Evolutionary conservation across 2,113 vertebrate genomes (phyloP).

Genomic region (Oreochromis aureus): DNA sequence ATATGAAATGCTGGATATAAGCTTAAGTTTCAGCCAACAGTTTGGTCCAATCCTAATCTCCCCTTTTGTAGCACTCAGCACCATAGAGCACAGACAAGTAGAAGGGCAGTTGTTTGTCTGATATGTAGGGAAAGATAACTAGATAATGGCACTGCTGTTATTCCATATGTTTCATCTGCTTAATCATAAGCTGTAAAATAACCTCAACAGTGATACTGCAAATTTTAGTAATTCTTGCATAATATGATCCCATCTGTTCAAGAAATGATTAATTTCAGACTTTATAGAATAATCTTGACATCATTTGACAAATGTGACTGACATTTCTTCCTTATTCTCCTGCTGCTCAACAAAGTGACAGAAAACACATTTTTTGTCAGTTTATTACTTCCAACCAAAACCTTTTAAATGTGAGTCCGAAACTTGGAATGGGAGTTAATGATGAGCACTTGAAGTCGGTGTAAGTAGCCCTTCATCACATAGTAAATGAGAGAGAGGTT

Average conservation of each 20-base stretch:
- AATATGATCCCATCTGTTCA: background rate
- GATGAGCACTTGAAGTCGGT: background rate
- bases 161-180: background rate
- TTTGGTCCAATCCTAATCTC: background rate
- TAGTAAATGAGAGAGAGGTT: background rate
- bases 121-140: background rate
- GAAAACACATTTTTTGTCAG: background rate
- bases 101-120: background rate
- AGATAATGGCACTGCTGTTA: background rate
- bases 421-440: background rate
- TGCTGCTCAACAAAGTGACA: background rate
- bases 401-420: background rate
- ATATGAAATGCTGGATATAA: background rate
- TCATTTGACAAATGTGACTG: background rate
- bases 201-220: fast-evolving
- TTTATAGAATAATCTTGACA: background rate
- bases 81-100: background rate
- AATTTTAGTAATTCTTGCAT: background rate
- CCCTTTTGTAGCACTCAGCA: background rate
- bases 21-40: background rate
- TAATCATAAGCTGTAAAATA: background rate
- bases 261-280: background rate
- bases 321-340: background rate
- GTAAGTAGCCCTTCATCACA: constrained; percentile 3
- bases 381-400: background rate